These are phyloP conservation scores for Zaprionus nigranus DNA, from an alignment of 1,140 invertebrate species.

Conservation along the genomic window DNA sequence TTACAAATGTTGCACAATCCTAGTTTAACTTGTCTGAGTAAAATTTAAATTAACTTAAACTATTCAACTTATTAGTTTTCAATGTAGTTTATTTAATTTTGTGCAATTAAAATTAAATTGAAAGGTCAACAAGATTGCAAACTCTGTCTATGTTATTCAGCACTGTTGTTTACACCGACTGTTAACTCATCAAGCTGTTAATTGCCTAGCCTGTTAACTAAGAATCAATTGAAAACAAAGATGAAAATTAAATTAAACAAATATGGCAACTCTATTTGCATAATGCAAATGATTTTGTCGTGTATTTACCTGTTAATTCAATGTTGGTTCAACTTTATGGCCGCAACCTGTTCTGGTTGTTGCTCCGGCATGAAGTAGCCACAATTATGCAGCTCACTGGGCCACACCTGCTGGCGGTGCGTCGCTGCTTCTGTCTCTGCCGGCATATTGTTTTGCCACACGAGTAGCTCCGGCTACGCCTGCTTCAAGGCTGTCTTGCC, in stretches of 20 bases:
- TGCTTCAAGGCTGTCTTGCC: background rate
- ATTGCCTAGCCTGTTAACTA: too few relatives aligned
- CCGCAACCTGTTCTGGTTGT: conserved; percentile 22
- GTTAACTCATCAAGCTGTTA: too few relatives aligned
- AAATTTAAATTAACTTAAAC: conserved; percentile 4
- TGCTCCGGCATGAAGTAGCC: conserved; percentile 22
- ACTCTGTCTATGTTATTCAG: too few relatives aligned
- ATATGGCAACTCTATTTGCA: background rate
- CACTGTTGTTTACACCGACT: too few relatives aligned
- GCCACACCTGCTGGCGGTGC: conserved; percentile 27
- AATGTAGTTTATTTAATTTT: background rate
- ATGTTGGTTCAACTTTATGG: background rate
- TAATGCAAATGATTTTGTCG: background rate
- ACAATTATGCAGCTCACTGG: conserved; percentile 47
- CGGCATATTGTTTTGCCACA: background rate
- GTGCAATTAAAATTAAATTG: background rate
- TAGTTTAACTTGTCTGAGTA: background rate
- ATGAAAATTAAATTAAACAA: background rate
- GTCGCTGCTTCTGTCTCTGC: background rate
- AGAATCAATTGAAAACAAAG: too few relatives aligned
- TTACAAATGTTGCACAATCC: conserved; percentile 51
- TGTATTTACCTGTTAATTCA: background rate
- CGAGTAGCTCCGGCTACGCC: background rate
- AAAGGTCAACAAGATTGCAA: background rate
- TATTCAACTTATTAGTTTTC: background rate